These are phyloP conservation scores for Tadarida brasiliensis DNA, from an alignment of 2,797 vertebrate species.

Conservation along the genomic window DNA sequence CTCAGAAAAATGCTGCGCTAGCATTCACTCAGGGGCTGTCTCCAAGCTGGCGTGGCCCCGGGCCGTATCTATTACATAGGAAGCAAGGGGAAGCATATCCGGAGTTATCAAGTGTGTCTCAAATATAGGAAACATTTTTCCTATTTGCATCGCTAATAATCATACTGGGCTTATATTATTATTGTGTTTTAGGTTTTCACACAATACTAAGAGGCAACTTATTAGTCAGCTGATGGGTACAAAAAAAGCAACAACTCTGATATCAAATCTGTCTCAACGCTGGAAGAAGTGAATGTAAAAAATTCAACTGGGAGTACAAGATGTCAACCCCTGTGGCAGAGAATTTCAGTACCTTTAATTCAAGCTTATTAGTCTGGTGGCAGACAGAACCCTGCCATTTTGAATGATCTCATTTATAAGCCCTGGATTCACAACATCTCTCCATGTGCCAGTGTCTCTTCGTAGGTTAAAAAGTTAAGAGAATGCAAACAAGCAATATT, in stretches of 20 bases:
- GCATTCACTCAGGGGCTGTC: background rate
- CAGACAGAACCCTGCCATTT: conserved; percentile 6
- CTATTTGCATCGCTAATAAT: conserved; percentile 29
- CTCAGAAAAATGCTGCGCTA: background rate
- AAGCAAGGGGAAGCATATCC: background rate
- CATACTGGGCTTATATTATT: background rate
- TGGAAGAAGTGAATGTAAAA: background rate
- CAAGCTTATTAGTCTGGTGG: background rate
- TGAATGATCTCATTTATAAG: conserved; percentile 30
- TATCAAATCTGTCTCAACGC: background rate
- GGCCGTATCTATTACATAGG: background rate
- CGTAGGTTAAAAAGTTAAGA: conserved; percentile 52
- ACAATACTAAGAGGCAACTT: conserved; percentile 17
- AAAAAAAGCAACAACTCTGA: background rate
- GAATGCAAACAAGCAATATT: conserved; percentile 64
- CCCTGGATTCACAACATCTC: background rate
- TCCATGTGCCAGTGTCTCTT: background rate
- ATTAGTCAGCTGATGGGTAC: background rate
- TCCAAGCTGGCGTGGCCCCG: background rate
- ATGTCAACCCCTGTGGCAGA: background rate
- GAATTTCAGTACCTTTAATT: conserved; percentile 20
- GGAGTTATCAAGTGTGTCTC: background rate
- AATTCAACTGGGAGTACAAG: conserved; percentile 47
- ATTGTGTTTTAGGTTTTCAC: conserved; percentile 25
- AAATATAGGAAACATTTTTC: conserved; percentile 8